Evolutionary conservation across 2,797 vertebrate genomes (phyloP).

Genomic region (Scolopax rusticola): DNA sequence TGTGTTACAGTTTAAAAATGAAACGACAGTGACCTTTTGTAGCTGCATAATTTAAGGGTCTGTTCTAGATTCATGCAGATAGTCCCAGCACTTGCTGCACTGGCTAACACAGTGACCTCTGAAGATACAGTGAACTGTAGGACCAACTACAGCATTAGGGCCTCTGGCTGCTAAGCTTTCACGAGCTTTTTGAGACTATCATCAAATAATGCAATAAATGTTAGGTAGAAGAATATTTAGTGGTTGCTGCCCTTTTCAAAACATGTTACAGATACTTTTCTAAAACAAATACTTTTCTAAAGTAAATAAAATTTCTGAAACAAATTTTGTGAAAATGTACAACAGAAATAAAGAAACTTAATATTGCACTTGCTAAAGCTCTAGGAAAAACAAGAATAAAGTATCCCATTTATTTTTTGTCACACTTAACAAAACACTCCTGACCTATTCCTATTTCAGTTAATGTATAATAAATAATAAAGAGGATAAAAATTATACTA

Average conservation of each 20-base stretch:
- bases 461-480: background rate
- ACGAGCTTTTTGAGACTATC: background rate
- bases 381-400: background rate
- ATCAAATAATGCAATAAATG: background rate
- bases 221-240: background rate
- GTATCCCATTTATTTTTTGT: background rate
- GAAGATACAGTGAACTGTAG: background rate
- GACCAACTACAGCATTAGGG: background rate
- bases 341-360: background rate
- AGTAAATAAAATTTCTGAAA: background rate
- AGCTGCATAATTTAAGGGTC: background rate
- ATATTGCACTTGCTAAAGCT: background rate
- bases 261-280: background rate
- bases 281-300: background rate
- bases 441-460: background rate
- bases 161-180: background rate
- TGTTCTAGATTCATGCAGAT: background rate
- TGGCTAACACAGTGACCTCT: rapidly evolving
- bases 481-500: background rate
- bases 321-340: background rate
- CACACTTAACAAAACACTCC: background rate
- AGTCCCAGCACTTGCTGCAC: background rate
- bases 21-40: background rate
- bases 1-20: background rate
- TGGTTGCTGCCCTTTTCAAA: background rate